Percentiles rank a stretch among this genome's conserved stretches.
Conservation (phyloP, 2,888 invertebrate species). For the Neuroscelio doddi region DNA sequence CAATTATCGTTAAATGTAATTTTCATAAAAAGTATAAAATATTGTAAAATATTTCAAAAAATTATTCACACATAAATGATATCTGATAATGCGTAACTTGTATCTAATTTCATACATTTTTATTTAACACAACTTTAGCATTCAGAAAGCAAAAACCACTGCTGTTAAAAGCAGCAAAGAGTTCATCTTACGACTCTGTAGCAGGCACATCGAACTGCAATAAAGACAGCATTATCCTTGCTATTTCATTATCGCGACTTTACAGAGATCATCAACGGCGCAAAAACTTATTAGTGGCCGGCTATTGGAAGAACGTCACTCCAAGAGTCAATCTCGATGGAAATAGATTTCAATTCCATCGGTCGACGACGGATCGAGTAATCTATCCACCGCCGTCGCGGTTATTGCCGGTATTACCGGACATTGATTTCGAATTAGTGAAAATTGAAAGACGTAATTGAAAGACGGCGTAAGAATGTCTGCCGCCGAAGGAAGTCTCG, state of each 20-base stretch:
- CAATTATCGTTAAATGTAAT: no score
- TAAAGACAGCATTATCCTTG: slow-evolving; percentile 24
- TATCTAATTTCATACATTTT: no score
- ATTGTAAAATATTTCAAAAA: no score
- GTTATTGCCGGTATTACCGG: slow-evolving; percentile 55
- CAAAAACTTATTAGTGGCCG: slow-evolving; percentile 49
- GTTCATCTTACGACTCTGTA: not conserved
- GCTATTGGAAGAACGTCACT: slow-evolving; percentile 46
- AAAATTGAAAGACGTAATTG: slow-evolving; percentile 51
- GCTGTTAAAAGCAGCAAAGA: no score
- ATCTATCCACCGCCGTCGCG: slow-evolving; percentile 41
- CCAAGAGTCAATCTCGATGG: slow-evolving; percentile 52
- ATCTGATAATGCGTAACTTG: no score
- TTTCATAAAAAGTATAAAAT: no score
- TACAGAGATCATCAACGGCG: slow-evolving; percentile 37
- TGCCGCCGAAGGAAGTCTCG: slow-evolving; percentile 14
- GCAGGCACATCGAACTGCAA: slow-evolving; percentile 24
- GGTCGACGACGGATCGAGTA: slow-evolving; percentile 41
- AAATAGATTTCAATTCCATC: slow-evolving; percentile 43
- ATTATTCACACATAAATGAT: no score
- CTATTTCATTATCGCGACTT: slow-evolving; percentile 36
- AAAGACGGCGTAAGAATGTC: slow-evolving; percentile 27
- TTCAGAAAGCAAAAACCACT: no score
- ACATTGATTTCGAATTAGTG: slow-evolving; percentile 67
- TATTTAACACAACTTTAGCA: no score